These are phyloP conservation scores for Erpobdella octoculata DNA, from an alignment of 2,888 invertebrate genomes.

Conservation along the genomic window DNA sequence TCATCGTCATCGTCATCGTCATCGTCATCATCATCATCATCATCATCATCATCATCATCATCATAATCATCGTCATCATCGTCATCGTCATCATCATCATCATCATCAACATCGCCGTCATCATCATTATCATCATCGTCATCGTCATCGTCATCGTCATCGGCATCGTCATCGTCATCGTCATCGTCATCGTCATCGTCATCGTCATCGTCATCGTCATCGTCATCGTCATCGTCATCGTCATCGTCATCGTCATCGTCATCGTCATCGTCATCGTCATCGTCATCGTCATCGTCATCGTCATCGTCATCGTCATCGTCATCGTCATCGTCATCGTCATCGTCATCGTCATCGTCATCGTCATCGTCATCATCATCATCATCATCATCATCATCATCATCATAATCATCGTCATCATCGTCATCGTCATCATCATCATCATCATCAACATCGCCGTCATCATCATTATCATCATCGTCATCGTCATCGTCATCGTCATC, in stretches of 20 bases:
- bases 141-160: too few species aligned
- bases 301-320: background rate
- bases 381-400: too few species aligned
- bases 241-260: constrained; percentile 21
- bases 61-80: too few species aligned
- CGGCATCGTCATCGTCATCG: too few species aligned
- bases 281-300: constrained; percentile 17
- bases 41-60: too few species aligned
- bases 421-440: constrained; percentile 6
- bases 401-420: too few species aligned
- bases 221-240: constrained; percentile 21
- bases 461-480: constrained; percentile 7
- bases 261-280: constrained; percentile 10
- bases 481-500: too few species aligned
- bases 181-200: constrained; percentile 5
- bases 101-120: constrained; percentile 11
- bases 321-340: constrained; percentile 23
- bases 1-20: constrained; percentile 22
- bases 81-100: constrained; percentile 8
- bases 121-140: constrained; percentile 11
- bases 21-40: constrained; percentile 24
- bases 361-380: constrained; percentile 12
- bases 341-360: constrained; percentile 26
- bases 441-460: constrained; percentile 17
- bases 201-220: constrained; percentile 17